Evolutionary conservation across 2,113 vertebrate genomes (phyloP).

Genomic region (Tapirus terrestris): DNA sequence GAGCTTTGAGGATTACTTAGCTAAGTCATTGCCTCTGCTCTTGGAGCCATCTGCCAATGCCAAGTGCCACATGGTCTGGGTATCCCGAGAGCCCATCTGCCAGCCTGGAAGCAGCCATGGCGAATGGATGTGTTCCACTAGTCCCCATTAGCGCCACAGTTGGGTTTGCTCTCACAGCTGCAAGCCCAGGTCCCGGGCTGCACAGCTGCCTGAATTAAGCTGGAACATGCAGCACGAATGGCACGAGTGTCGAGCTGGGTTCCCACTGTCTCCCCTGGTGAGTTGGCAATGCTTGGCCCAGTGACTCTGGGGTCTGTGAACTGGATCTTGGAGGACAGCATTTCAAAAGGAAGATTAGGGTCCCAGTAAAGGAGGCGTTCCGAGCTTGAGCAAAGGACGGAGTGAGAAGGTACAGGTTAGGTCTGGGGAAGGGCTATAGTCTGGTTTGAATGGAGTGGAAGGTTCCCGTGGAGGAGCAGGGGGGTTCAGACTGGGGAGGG

Average conservation of each 20-base stretch:
- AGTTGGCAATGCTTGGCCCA: neutral
- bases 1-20: neutral
- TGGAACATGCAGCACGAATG: neutral
- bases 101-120: neutral
- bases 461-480: neutral
- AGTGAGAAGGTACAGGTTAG: neutral
- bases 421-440: neutral
- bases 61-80: neutral
- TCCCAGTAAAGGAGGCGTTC: neutral
- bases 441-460: neutral
- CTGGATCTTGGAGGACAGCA: neutral
- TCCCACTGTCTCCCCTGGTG: neutral
- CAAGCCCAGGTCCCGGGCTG: neutral
- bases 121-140: neutral
- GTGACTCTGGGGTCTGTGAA: neutral
- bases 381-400: neutral
- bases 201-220: neutral
- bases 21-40: neutral
- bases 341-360: neutral
- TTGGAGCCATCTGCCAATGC: neutral
- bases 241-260: neutral
- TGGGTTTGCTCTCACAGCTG: neutral
- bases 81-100: neutral
- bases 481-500: neutral
- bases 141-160: neutral